These are phyloP conservation scores for Enteromius mattozi DNA, from an alignment of 2,797 vertebrate genomes.

Conservation along the genomic window DNA sequence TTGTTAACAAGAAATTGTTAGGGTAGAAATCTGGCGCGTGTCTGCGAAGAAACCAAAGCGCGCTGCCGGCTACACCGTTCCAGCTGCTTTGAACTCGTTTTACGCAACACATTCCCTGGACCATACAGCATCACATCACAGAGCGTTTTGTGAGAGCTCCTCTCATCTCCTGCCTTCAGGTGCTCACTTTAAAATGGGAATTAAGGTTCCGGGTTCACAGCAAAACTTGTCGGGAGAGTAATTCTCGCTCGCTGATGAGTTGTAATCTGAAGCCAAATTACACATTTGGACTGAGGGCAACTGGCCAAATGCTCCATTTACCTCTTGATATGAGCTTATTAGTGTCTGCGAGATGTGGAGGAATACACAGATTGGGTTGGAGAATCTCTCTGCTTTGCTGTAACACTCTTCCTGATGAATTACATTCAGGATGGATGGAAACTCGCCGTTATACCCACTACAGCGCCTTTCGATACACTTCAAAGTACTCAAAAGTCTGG, in stretches of 20 bases:
- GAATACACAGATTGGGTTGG: neutral
- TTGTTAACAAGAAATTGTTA: slow-evolving; percentile 37
- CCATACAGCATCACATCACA: slow-evolving; percentile 30
- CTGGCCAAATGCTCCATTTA: slow-evolving; percentile 38
- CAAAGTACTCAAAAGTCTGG: neutral
- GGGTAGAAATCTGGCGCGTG: slow-evolving; percentile 15
- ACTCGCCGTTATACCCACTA: neutral
- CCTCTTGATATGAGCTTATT: slow-evolving; percentile 29
- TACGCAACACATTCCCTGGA: slow-evolving; percentile 18
- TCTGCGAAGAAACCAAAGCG: slow-evolving; percentile 8
- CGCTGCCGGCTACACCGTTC: slow-evolving; percentile 22
- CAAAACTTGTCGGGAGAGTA: slow-evolving; percentile 19
- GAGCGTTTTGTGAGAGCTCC: neutral
- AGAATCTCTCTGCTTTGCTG: neutral
- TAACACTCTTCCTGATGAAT: slow-evolving; percentile 15
- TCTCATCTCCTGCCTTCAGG: slow-evolving; percentile 33
- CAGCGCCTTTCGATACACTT: neutral
- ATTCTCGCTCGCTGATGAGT: slow-evolving; percentile 20
- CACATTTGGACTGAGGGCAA: slow-evolving; percentile 23
- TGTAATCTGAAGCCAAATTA: slow-evolving; percentile 38
- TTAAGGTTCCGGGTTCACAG: slow-evolving; percentile 9
- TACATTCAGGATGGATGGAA: neutral
- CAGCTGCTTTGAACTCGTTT: slow-evolving; percentile 42
- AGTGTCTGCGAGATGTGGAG: slow-evolving; percentile 32
- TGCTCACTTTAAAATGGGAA: slow-evolving; percentile 28